A percentile compares a stretch with the other conserved stretches of the same genome.
phyloP scores from a whole-genome alignment of 2,113 vertebrate genomes.

The Pagrus major region DNA sequence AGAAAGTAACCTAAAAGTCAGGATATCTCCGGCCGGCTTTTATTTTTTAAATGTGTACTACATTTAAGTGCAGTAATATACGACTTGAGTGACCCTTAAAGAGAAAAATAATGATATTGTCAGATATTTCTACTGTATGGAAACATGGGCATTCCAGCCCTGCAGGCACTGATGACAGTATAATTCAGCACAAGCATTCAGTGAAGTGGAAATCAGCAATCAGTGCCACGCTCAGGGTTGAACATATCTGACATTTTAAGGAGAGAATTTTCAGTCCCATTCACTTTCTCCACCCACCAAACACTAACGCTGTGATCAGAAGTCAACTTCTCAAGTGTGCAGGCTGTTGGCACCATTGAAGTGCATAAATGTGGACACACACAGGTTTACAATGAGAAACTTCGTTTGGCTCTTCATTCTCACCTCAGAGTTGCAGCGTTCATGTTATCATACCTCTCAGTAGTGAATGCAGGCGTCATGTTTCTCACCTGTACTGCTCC shows the following conservation, averaged over 20 bases:
- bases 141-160: not conserved
- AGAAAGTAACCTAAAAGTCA: not conserved
- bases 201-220: constrained; percentile 58
- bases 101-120: not conserved
- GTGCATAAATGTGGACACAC: not conserved
- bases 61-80: not conserved
- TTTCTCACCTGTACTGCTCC: constrained; percentile 89
- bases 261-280: not conserved
- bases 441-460: not conserved
- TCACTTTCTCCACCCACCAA: constrained; percentile 8
- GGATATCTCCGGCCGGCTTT: not conserved
- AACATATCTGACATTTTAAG: constrained; percentile 23
- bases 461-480: not conserved
- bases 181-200: not conserved
- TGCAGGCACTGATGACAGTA: not conserved
- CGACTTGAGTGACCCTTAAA: not conserved
- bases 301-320: constrained; percentile 31
- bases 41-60: too few species aligned
- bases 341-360: not conserved
- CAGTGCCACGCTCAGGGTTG: constrained; percentile 14
- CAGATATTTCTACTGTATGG: not conserved
- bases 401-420: not conserved
- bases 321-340: not conserved
- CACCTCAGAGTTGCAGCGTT: not conserved
- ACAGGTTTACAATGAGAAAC: not conserved